phyloP scores from a whole-genome alignment of 1,140 invertebrate genomes.

The Eupristina koningsbergeri region DNA sequence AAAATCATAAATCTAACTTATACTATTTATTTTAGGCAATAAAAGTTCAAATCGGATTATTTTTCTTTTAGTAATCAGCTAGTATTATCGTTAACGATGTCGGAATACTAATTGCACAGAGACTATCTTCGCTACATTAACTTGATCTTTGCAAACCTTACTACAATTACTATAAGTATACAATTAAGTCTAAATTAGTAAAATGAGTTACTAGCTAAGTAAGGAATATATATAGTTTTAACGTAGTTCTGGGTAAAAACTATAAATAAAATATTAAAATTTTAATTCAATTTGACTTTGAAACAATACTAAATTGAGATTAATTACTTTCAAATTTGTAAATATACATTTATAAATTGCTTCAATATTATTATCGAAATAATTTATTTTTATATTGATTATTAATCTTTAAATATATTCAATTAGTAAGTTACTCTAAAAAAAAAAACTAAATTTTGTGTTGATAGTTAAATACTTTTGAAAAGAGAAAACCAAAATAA shows the following conservation, averaged over 20 bases:
- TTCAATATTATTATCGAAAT: not conserved
- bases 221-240: not conserved
- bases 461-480: not conserved
- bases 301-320: not conserved
- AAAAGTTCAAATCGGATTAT: constrained; percentile 6
- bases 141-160: not conserved
- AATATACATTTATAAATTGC: not conserved
- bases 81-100: not conserved
- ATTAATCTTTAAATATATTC: not conserved
- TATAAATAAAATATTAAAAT: constrained; percentile 5
- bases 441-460: not conserved
- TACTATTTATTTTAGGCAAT: constrained; percentile 4
- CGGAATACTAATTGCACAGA: not conserved
- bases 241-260: no score
- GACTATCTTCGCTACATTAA: not conserved
- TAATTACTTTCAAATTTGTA: not conserved
- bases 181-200: constrained; percentile 21
- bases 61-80: not conserved
- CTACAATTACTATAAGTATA: constrained; percentile 31
- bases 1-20: not conserved
- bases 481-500: not conserved
- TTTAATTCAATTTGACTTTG: not conserved
- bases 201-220: not conserved
- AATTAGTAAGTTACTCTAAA: no score
- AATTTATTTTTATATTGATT: not conserved